Evolutionary conservation across 2,113 vertebrate genomes (phyloP), one percentile per base, ranked within the genome.

Genomic region (Trogon melanurus): DNA sequence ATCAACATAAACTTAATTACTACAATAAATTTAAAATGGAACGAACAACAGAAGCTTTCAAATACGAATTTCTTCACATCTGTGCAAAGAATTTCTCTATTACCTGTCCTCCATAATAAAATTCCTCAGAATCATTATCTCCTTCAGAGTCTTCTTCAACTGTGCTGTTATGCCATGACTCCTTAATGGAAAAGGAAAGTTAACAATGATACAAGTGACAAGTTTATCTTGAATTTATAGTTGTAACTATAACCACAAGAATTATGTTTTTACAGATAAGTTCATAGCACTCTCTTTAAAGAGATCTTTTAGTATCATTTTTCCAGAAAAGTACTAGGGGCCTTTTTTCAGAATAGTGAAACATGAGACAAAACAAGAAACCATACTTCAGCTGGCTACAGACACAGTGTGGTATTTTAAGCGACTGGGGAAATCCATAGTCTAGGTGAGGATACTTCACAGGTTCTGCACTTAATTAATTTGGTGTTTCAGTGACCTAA

Each of bases 81-180:
- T 45, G 23, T 18, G 5, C 16, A 23, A 83, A 81, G 48, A 56
- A 9, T 14, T 53, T 3, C 10, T 38, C 36, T 41, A 95, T 98
- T 97, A 99, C 99, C 98, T 99, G 99, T 88, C 98, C 98, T 91
- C 98, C 98, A 87, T 99, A 99, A 97, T 99, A 99, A 96, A 99
- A 99, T 85, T 99, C 99, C 90, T 99, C 99, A 17, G 98, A 99
- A 92, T 99, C 98, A 95, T 99, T 99, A 93, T 99, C 99, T 17
- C 98, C 99, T 98, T 99, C 99, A 50, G 99, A 99, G 95, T 99
- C 98, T 87, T 99, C 99, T 93, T 99, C 99, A 97, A 99, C 97
- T 54, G 98, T 96, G 95, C 98, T 99, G 85, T 97, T 98, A 48
- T 98, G 98, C 53, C 96, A 71, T 38, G 98, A 98, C 25, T 98